phyloP scores from a whole-genome alignment of 1,140 invertebrate genomes.

The Littorina saxatilis region DNA sequence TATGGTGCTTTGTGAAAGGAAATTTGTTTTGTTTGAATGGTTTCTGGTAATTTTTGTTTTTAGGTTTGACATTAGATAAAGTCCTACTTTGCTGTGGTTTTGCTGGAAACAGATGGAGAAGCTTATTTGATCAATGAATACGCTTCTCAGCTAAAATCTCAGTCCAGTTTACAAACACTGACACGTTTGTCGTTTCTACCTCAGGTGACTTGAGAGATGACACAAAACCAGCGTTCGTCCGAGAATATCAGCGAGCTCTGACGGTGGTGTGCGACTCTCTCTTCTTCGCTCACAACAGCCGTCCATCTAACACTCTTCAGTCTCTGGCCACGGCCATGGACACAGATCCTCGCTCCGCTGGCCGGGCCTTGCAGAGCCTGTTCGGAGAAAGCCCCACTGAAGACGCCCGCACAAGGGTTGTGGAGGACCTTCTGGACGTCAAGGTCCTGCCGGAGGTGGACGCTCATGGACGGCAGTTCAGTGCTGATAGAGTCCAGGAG shows the following conservation, averaged over 20 bases:
- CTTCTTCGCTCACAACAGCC: conserved; percentile 70
- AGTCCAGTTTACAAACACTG: too few relatives aligned
- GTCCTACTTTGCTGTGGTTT: too few relatives aligned
- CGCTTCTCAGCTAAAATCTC: too few relatives aligned
- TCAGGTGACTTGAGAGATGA: conserved; percentile 71
- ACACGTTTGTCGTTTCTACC: conserved; percentile 18
- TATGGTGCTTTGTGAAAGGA: too few relatives aligned
- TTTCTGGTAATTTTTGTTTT: too few relatives aligned
- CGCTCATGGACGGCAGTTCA: conserved; percentile 67
- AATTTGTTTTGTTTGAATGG: too few relatives aligned
- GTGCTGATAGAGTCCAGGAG: conserved; percentile 65
- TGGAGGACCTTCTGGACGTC: conserved; percentile 69
- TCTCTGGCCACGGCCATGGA: conserved; percentile 43
- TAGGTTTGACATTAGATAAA: too few relatives aligned
- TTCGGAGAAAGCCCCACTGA: conserved; percentile 69
- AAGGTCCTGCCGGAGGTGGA: conserved; percentile 66
- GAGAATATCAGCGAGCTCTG: conserved; percentile 70
- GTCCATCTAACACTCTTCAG: conserved; percentile 43
- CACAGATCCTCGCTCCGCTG: conserved; percentile 51
- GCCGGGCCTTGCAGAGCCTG: conserved; percentile 63
- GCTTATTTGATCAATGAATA: too few relatives aligned
- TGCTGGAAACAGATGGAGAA: too few relatives aligned
- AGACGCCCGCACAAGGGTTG: conserved; percentile 64
- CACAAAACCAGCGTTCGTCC: conserved; percentile 65
- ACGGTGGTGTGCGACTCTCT: conserved; percentile 72